Conservation (phyloP, 2,888 invertebrate genomes). For the Noctua fimbriata region DNA sequence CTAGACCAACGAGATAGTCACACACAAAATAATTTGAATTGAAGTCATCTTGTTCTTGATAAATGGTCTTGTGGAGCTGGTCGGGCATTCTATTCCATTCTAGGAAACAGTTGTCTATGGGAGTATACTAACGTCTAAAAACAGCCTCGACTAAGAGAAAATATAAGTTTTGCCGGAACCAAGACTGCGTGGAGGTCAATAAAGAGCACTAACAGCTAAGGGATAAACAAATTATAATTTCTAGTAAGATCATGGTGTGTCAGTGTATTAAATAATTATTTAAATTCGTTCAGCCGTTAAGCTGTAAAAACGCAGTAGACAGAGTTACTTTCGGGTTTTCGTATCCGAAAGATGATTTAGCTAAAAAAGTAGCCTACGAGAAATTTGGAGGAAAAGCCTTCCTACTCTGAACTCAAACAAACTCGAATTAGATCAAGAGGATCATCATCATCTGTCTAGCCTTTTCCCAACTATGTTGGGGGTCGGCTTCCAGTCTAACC, state of each 20-base stretch:
- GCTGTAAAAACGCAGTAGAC: neutral
- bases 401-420: neutral
- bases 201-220: too few relatives aligned
- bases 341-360: neutral
- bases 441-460: too few relatives aligned
- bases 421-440: neutral
- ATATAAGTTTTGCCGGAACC: too few relatives aligned
- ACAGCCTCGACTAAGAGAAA: too few relatives aligned
- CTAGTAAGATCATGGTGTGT: too few relatives aligned
- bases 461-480: too few relatives aligned
- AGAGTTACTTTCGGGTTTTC: neutral
- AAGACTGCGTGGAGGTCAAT: too few relatives aligned
- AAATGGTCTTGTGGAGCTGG: neutral
- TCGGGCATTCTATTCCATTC: neutral
- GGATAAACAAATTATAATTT: too few relatives aligned
- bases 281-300: neutral
- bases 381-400: neutral
- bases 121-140: too few relatives aligned
- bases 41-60: neutral
- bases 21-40: neutral
- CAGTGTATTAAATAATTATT: neutral
- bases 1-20: too few relatives aligned
- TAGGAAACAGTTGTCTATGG: neutral
- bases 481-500: too few relatives aligned
- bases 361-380: neutral